Conservation (phyloP, 2,797 vertebrate species). For the Oreonectes daqikongensis region DNA sequence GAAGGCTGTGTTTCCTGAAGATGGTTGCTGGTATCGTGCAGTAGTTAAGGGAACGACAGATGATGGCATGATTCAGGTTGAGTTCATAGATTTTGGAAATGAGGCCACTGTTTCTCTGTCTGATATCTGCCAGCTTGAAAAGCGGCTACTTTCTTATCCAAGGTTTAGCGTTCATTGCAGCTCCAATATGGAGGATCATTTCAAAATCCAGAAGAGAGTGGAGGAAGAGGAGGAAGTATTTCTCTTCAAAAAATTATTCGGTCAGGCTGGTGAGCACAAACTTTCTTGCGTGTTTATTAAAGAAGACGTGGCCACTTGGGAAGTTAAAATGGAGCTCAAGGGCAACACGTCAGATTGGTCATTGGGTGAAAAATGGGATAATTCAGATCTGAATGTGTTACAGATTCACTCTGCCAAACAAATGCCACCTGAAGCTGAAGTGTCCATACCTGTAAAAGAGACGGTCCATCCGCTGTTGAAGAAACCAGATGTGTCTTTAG, state of each 20-base stretch:
- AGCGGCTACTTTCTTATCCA: constrained; percentile 63
- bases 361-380: constrained; percentile 22
- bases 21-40: constrained; percentile 79
- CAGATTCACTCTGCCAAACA: background rate
- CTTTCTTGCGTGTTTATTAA: constrained; percentile 77
- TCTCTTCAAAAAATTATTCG: constrained; percentile 70
- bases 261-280: constrained; percentile 60
- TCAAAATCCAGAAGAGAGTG: constrained; percentile 38
- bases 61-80: constrained; percentile 62
- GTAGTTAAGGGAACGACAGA: constrained; percentile 65
- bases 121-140: constrained; percentile 67
- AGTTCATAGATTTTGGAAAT: constrained; percentile 85
- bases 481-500: constrained; percentile 59
- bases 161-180: constrained; percentile 74
- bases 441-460: background rate
- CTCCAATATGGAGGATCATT: constrained; percentile 58
- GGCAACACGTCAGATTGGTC: constrained; percentile 53
- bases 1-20: constrained; percentile 77
- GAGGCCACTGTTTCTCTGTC: constrained; percentile 64
- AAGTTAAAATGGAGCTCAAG: constrained; percentile 63
- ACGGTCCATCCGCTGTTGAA: constrained; percentile 52
- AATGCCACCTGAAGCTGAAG: background rate
- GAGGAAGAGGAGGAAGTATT: constrained; percentile 59
- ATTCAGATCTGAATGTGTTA: background rate
- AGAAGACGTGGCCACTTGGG: constrained; percentile 72